Conservation (phyloP, 2,888 invertebrate genomes). For the Harmothoe impar region DNA sequence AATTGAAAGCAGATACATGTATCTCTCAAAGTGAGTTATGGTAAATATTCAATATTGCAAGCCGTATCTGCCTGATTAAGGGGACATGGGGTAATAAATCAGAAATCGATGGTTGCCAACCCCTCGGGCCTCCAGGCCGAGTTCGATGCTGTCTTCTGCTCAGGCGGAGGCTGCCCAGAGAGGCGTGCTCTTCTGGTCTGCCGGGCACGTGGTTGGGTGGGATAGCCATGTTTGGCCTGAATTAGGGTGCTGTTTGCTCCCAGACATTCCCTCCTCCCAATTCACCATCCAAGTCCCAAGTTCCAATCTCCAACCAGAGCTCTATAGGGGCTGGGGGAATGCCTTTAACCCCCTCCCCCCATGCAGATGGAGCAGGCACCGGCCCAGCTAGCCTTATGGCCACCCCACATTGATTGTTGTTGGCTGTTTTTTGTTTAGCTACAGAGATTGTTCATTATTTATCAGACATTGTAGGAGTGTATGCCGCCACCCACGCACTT, state of each 20-base stretch:
- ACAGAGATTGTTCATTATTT: not conserved
- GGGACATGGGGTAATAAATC: constrained; percentile 15
- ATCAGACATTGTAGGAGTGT: not conserved
- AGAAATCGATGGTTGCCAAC: not conserved
- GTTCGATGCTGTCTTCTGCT: not conserved
- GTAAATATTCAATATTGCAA: not conserved
- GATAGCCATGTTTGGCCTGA: constrained; percentile 19
- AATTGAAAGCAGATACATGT: too few species aligned
- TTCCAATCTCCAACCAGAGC: not conserved
- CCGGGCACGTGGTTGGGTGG: not conserved
- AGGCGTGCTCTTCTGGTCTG: constrained; percentile 23
- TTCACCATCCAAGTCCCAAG: not conserved
- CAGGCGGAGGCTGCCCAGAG: not conserved
- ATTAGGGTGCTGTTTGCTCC: constrained; percentile 3
- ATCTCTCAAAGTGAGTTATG: not conserved
- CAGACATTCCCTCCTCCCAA: not conserved
- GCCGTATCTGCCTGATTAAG: not conserved
- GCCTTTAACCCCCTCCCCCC: not conserved
- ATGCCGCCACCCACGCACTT: not conserved
- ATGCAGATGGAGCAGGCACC: too few species aligned
- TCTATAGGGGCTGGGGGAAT: not conserved
- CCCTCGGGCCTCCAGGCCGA: not conserved
- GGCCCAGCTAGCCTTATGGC: not conserved
- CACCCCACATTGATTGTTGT: constrained; percentile 2
- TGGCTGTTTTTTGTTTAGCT: not conserved